phyloP scores from a whole-genome alignment of 2,113 vertebrate genomes.

The Upupa epops region DNA sequence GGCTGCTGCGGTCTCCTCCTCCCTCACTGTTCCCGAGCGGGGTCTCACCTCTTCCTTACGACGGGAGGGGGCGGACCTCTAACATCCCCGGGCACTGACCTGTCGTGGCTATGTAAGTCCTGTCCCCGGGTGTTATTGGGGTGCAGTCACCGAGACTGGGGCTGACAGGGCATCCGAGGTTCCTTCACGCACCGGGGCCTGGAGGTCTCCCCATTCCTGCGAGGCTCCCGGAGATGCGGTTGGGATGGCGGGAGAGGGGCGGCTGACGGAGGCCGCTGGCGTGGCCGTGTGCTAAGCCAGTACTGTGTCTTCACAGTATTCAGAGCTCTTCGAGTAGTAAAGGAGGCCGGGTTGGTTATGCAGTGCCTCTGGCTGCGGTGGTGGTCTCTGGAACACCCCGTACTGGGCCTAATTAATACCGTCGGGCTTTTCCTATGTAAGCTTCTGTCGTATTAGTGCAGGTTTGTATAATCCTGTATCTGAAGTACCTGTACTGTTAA shows the following conservation, averaged over 20 bases:
- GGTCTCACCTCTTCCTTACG: neutral
- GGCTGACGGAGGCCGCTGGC: neutral
- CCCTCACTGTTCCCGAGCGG: neutral
- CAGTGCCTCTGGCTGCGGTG: neutral
- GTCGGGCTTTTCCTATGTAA: neutral
- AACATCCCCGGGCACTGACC: too few relatives aligned
- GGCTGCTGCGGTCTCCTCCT: neutral
- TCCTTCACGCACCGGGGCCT: neutral
- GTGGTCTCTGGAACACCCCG: neutral
- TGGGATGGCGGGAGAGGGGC: neutral
- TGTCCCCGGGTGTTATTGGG: neutral
- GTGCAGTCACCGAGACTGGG: rapidly evolving
- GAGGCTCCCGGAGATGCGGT: neutral
- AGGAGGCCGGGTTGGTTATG: neutral
- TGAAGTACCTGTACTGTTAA: rapidly evolving
- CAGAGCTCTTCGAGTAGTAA: rapidly evolving
- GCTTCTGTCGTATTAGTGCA: too few relatives aligned
- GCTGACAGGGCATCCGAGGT: neutral
- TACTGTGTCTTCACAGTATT: too few relatives aligned
- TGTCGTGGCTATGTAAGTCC: neutral
- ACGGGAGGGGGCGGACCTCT: too few relatives aligned
- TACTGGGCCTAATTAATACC: neutral
- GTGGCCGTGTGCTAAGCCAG: neutral
- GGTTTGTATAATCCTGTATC: rapidly evolving
- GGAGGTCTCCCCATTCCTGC: rapidly evolving